Percentiles rank a stretch among this genome's conserved stretches.
These are phyloP conservation scores for Drosophila tani DNA, from an alignment of 1,140 invertebrate genomes.

Conservation along the genomic window DNA sequence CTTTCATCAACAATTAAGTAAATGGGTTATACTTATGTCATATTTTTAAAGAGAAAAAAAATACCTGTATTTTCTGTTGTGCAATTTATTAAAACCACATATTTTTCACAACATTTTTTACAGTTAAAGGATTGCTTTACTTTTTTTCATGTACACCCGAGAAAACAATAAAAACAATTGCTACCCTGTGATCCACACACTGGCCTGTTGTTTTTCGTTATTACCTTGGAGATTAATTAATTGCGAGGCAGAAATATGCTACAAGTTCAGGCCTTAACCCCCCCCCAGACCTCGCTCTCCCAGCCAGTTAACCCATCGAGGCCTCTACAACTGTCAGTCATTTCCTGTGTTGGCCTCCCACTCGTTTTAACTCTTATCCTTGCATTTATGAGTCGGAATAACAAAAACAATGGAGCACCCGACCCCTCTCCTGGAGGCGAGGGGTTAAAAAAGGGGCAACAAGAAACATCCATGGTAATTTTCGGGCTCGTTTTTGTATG, in stretches of 20 bases:
- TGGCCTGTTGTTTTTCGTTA: conserved; percentile 59
- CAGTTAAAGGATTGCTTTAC: not conserved
- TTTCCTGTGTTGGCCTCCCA: conserved; percentile 48
- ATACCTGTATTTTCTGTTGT: too few relatives aligned
- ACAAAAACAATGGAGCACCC: conserved; percentile 24
- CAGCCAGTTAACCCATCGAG: conserved; percentile 2
- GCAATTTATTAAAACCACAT: not conserved
- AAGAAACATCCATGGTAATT: conserved; percentile 78
- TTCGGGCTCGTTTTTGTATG: conserved; percentile 61
- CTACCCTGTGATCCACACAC: conserved; percentile 38
- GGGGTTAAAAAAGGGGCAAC: conserved; percentile 27
- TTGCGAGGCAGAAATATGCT: conserved; percentile 76
- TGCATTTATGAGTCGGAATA: conserved; percentile 67
- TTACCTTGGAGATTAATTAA: conserved; percentile 83
- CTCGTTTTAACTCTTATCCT: conserved; percentile 35
- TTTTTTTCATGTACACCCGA: conserved; percentile 35
- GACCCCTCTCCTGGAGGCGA: not conserved
- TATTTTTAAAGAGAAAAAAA: too few relatives aligned
- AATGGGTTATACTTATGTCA: too few relatives aligned
- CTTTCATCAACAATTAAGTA: too few relatives aligned
- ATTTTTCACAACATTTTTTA: not conserved
- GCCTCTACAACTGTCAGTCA: conserved; percentile 61
- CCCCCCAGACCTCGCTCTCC: not conserved
- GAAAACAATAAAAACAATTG: conserved; percentile 77
- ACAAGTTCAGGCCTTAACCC: conserved; percentile 52